A percentile compares a stretch with the other conserved stretches of the same genome.
These are phyloP conservation scores for Eupelmus urozonus DNA, from an alignment of 2,888 invertebrate species.

Conservation along the genomic window DNA sequence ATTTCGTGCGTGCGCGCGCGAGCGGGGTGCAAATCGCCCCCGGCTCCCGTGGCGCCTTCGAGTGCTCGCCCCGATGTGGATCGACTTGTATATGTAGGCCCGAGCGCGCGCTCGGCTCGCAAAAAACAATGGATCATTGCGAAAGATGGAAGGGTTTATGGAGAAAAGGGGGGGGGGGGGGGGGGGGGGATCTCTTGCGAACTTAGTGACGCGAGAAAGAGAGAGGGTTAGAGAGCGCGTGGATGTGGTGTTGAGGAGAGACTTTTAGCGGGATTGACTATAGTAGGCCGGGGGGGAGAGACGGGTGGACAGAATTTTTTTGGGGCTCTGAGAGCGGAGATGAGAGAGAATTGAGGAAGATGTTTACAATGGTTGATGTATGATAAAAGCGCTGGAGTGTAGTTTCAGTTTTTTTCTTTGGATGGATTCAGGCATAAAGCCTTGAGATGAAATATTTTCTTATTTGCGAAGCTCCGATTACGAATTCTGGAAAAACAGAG, in stretches of 20 bases:
- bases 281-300: not conserved
- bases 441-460: too few species aligned
- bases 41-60: constrained; percentile 31
- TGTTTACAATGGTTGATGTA: too few species aligned
- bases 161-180: not conserved
- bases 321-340: too few species aligned
- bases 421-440: too few species aligned
- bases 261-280: constrained; percentile 34
- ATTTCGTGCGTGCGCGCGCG: not conserved
- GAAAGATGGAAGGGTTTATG: too few species aligned
- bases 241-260: not conserved
- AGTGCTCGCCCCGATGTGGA: not conserved
- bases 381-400: too few species aligned
- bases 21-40: constrained; percentile 15
- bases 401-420: too few species aligned
- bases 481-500: too few species aligned
- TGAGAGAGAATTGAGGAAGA: too few species aligned
- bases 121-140: constrained; percentile 23
- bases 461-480: too few species aligned
- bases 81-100: constrained; percentile 19
- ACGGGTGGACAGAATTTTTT: too few species aligned
- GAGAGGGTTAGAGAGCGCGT: not conserved
- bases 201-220: constrained; percentile 12
- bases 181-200: constrained; percentile 5
- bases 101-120: not conserved